These are phyloP conservation scores for Drosophila ustulata DNA, from an alignment of 2,888 invertebrate species.

Conservation along the genomic window DNA sequence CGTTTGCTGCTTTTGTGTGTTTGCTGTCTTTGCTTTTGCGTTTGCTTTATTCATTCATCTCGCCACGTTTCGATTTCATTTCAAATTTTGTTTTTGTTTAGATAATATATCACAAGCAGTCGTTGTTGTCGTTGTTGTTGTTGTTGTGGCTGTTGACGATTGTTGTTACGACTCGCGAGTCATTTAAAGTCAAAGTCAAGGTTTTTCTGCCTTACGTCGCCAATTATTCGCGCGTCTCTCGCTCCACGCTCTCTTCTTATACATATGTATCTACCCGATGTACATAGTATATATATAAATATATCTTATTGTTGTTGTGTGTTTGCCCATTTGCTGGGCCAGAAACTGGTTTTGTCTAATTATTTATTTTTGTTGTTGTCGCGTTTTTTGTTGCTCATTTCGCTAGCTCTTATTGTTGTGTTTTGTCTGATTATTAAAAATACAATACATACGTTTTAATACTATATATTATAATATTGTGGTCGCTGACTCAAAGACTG, in stretches of 20 bases:
- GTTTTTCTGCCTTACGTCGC: conserved; percentile 83
- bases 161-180: conserved; percentile 72
- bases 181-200: conserved; percentile 86
- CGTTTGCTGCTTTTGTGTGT: conserved; percentile 34
- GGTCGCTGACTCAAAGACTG: conserved; percentile 33
- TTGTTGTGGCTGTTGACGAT: conserved; percentile 40
- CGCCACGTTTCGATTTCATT: conserved; percentile 72
- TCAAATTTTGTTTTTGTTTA: conserved; percentile 68
- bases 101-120: conserved; percentile 67
- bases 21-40: conserved; percentile 35
- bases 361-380: conserved; percentile 44
- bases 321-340: conserved; percentile 60
- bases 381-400: conserved; percentile 37
- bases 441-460: conserved; percentile 25
- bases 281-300: conserved; percentile 1
- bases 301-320: conserved; percentile 17
- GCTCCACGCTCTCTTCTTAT: conserved; percentile 23
- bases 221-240: conserved; percentile 64
- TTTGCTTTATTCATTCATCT: conserved; percentile 71
- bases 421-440: conserved; percentile 52
- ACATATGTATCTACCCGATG: conserved; percentile 18
- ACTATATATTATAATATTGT: background rate
- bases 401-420: conserved; percentile 44
- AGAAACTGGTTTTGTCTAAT: conserved; percentile 76
- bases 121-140: conserved; percentile 36